phyloP scores from a whole-genome alignment of 2,113 vertebrate genomes.

The Paramormyrops kingsleyae region DNA sequence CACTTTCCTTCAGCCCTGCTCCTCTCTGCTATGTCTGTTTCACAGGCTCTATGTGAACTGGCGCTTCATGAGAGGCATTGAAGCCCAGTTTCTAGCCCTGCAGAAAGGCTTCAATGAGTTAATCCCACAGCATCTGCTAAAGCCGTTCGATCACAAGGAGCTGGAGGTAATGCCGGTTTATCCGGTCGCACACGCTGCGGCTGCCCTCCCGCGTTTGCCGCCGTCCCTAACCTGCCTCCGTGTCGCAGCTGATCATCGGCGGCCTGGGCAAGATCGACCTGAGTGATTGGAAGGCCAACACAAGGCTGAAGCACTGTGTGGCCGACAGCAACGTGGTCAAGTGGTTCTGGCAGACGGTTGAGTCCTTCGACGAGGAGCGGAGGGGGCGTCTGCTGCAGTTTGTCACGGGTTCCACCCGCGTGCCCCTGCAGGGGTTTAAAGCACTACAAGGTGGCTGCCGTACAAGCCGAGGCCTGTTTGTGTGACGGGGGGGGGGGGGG shows the following conservation, averaged over 20 bases:
- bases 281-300: constrained; percentile 93
- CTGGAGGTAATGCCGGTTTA: constrained; percentile 69
- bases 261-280: constrained; percentile 92
- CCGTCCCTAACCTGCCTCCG: neutral
- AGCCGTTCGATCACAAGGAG: constrained; percentile 96
- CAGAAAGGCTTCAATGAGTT: constrained; percentile 95
- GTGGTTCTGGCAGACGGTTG: constrained; percentile 97
- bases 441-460: constrained; percentile 94
- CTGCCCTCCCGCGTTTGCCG: neutral
- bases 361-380: constrained; percentile 88
- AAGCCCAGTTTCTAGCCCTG: constrained; percentile 91
- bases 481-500: neutral
- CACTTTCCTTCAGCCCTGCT: neutral
- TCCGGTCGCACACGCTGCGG: neutral
- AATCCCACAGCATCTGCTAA: constrained; percentile 90
- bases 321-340: constrained; percentile 89
- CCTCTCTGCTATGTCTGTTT: constrained; percentile 5
- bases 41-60: constrained; percentile 89
- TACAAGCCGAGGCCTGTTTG: constrained; percentile 38
- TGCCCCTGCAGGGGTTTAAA: constrained; percentile 94
- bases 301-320: constrained; percentile 88
- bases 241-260: constrained; percentile 80
- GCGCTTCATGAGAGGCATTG: constrained; percentile 95
- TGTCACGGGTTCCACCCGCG: constrained; percentile 86
- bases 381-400: constrained; percentile 90